phyloP scores from a whole-genome alignment of 1,140 invertebrate species.

The Steinernema khuongi region DNA sequence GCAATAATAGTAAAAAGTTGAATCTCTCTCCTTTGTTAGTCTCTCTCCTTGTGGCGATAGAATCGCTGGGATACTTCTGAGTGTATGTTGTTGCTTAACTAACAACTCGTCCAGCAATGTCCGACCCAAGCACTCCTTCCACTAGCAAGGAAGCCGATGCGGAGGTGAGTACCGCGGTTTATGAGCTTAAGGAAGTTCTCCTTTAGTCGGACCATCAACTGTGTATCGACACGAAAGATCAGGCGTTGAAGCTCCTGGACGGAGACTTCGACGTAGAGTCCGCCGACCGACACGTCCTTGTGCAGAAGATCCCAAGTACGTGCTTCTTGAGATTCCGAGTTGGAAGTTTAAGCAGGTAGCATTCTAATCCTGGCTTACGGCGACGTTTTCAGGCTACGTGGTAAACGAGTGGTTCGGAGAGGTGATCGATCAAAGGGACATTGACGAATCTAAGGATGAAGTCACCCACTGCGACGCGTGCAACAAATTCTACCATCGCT shows the following conservation, averaged over 20 bases:
- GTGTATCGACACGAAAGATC: not conserved
- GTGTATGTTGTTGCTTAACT: no score
- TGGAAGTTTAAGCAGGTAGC: no score
- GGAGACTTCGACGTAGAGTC: not conserved
- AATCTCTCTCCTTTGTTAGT: not conserved
- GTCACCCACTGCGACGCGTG: slow-evolving; percentile 15
- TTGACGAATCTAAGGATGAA: no score
- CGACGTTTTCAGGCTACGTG: no score
- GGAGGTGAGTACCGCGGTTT: not conserved
- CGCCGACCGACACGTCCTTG: not conserved
- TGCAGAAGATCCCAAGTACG: not conserved
- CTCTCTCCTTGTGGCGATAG: not conserved
- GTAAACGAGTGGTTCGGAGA: no score
- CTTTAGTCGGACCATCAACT: not conserved
- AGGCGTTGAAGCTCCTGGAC: not conserved
- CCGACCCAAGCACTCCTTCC: not conserved
- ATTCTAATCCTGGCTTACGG: no score
- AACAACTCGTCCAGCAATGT: no score
- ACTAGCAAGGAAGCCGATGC: not conserved
- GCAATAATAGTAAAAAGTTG: not conserved
- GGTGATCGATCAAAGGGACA: no score
- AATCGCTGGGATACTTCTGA: no score
- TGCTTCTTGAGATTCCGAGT: no score
- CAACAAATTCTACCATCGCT: not conserved
- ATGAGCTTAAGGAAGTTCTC: not conserved